Evolutionary conservation across 2,888 invertebrate genomes (phyloP).

Genomic region (Papilio demoleus): DNA sequence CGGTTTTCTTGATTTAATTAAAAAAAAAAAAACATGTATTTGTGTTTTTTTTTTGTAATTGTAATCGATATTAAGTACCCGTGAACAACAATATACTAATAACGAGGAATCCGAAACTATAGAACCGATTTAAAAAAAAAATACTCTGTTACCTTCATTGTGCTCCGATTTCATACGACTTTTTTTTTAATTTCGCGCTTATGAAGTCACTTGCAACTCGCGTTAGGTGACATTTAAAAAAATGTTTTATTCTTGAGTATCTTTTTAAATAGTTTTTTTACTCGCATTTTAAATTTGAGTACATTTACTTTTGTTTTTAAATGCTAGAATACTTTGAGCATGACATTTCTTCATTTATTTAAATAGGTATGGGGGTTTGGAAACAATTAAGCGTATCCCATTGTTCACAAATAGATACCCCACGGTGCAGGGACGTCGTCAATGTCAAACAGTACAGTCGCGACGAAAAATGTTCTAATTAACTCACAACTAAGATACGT

Average conservation of each 20-base stretch:
- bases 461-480: constrained; percentile 40
- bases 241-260: no score
- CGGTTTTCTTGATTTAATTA: constrained; percentile 36
- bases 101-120: no score
- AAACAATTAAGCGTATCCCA: constrained; percentile 42
- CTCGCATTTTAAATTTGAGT: no score
- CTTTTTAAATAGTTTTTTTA: no score
- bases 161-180: no score
- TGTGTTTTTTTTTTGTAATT: not conserved
- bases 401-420: constrained; percentile 45
- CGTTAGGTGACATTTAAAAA: no score
- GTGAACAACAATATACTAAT: not conserved
- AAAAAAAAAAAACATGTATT: constrained; percentile 12
- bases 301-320: not conserved
- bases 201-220: no score
- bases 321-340: not conserved
- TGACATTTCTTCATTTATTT: not conserved
- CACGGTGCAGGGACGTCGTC: constrained; percentile 34
- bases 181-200: no score
- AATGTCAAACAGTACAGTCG: constrained; percentile 28
- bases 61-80: not conserved
- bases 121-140: no score
- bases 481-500: constrained; percentile 24
- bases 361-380: constrained; percentile 1
- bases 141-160: no score